A percentile compares a stretch with the other conserved stretches of the same genome.
phyloP scores from a whole-genome alignment of 2,888 invertebrate genomes.

The Steromphala cineraria region DNA sequence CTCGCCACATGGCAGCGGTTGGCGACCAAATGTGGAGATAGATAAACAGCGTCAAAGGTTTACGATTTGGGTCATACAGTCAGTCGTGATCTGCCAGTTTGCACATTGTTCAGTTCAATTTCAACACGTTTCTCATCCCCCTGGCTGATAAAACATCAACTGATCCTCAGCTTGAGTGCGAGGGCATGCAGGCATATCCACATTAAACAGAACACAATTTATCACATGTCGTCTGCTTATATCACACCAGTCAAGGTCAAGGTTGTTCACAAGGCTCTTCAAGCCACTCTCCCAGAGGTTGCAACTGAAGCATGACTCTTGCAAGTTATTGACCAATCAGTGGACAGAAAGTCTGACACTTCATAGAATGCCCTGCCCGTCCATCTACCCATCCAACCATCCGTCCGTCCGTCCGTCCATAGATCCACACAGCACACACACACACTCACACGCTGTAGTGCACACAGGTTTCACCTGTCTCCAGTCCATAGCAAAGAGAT shows the following conservation, averaged over 20 bases:
- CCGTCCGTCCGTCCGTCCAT: background rate
- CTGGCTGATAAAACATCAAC: background rate
- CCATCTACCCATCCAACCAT: constrained; percentile 1
- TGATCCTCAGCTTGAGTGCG: background rate
- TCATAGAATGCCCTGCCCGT: background rate
- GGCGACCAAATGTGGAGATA: background rate
- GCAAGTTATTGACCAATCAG: too few relatives aligned
- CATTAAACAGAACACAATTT: background rate
- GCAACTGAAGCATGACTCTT: background rate
- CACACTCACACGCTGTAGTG: background rate
- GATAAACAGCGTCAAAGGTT: constrained; percentile 8
- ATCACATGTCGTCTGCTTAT: background rate
- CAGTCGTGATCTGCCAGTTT: background rate
- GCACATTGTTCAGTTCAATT: too few relatives aligned
- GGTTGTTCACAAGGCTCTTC: too few relatives aligned
- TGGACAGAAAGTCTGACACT: too few relatives aligned
- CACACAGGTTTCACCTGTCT: background rate
- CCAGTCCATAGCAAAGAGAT: background rate
- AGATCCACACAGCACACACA: background rate
- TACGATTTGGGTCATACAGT: background rate
- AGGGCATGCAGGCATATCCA: background rate
- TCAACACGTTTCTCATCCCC: background rate
- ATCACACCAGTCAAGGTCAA: background rate
- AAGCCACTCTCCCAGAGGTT: background rate
- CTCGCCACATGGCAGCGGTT: background rate